Base-by-base conservation (phyloP, 2,797 vertebrate genomes). In the Acanthiza pusilla region DNA sequence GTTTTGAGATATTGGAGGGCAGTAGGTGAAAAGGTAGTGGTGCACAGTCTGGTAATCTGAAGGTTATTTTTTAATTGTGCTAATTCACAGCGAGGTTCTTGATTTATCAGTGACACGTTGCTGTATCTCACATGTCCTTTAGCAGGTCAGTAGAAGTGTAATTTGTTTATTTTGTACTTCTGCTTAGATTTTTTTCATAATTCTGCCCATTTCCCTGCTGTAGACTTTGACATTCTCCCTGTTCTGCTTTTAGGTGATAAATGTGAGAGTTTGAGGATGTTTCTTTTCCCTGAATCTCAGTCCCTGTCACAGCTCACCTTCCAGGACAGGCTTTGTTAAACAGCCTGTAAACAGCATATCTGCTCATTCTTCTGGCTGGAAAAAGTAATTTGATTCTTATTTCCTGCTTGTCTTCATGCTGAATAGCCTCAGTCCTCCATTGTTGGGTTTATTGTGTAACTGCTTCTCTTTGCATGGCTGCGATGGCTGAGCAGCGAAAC, bases 361-460 rank as follows among this genome's bases (percentile, higher is more conserved):
- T 93, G 84, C 74, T 93, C 27, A 1, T 83, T 78, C 77, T 79
- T 53, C 83, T 94, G 71, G 6, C 66, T 91, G 86, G 66, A 73
- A 86, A 55, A 95, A 90, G 85, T 60, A 7, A 92, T 96, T 95
- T 67, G 81, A 94, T 79, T 94, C 88, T 91, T 78, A 86, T 94
- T 96, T 96, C 89, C 94, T 95, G 90, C 90, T 78, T 90, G 88
- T 94, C 83, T 93, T 95, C 47, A 5, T 90, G 82, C 48, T 90
- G 93, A 94, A 94, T 94, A 66, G 91, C 16, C 61, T 32, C 34
- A 29, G 88, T 74, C 71, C 88, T 79, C 87, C 86, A 77, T 83
- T 90, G 95, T 78, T 82, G 67, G 62, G 20, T 71, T 89, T 61
- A 83, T 92, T 95, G 93, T 94, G 86, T 51, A 14, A 32, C 32